These are phyloP conservation scores for Lophotriccus pileatus DNA, from an alignment of 2,797 vertebrate species.

Conservation along the genomic window DNA sequence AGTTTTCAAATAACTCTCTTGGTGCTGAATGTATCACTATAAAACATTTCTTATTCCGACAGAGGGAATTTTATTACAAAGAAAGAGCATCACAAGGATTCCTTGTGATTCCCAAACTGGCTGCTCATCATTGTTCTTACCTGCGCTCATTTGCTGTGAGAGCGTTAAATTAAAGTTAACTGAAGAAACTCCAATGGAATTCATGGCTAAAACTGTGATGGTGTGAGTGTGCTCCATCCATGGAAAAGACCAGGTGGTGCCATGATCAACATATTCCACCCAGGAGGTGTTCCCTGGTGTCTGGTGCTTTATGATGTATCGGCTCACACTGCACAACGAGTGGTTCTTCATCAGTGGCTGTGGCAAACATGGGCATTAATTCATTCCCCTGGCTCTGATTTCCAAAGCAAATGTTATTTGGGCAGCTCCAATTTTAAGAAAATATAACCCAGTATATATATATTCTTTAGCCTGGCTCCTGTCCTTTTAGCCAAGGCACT, in stretches of 20 bases:
- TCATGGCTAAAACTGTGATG: slow-evolving; percentile 83
- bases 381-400: neutral
- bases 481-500: neutral
- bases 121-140: slow-evolving; percentile 34
- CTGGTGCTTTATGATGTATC: slow-evolving; percentile 77
- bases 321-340: slow-evolving; percentile 82
- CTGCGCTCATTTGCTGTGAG: slow-evolving; percentile 75
- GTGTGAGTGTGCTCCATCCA: slow-evolving; percentile 80
- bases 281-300: slow-evolving; percentile 59
- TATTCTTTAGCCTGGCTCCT: neutral
- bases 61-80: neutral
- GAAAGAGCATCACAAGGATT: neutral
- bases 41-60: neutral
- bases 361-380: slow-evolving; percentile 1
- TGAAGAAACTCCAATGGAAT: slow-evolving; percentile 84
- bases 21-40: neutral
- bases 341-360: slow-evolving; percentile 71
- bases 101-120: neutral
- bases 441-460: neutral
- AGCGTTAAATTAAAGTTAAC: slow-evolving; percentile 87
- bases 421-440: neutral
- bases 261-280: slow-evolving; percentile 66
- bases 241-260: slow-evolving; percentile 80
- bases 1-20: neutral
- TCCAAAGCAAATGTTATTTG: neutral